These are phyloP conservation scores for Campaea margaritaria DNA, from an alignment of 2,888 invertebrate species.

Conservation along the genomic window DNA sequence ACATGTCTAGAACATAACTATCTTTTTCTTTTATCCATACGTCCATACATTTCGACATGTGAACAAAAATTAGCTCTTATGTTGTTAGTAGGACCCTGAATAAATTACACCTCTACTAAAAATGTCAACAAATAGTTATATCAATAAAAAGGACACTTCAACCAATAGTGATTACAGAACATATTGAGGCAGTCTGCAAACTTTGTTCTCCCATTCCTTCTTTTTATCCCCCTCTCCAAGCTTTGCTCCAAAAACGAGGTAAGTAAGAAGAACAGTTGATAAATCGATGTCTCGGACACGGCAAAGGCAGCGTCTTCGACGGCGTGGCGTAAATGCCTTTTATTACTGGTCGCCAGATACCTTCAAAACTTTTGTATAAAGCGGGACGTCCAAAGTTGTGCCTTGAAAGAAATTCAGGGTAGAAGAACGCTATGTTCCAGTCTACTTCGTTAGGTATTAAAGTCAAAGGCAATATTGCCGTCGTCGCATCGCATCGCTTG, in stretches of 20 bases:
- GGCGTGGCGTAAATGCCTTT: slow-evolving; percentile 14
- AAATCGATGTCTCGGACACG: slow-evolving; percentile 11
- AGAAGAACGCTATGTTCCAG: background rate
- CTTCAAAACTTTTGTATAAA: slow-evolving; percentile 7
- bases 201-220: background rate
- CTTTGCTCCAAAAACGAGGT: background rate
- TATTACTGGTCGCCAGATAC: slow-evolving; percentile 12
- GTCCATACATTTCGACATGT: too few species aligned
- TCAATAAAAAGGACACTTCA: too few species aligned
- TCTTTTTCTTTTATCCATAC: too few species aligned
- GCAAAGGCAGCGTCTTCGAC: slow-evolving; percentile 4
- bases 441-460: background rate
- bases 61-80: too few species aligned
- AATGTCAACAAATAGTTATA: too few species aligned
- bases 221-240: background rate
- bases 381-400: slow-evolving; percentile 2
- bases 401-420: background rate
- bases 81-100: too few species aligned
- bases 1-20: too few species aligned
- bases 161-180: too few species aligned
- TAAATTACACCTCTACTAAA: too few species aligned
- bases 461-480: too few species aligned
- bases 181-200: background rate
- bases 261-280: slow-evolving; percentile 1
- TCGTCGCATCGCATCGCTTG: too few species aligned